Percentiles rank a stretch among this genome's conserved stretches.
These are phyloP conservation scores for Dolichomitus sp. DNA, from an alignment of 2,888 invertebrate species.

Conservation along the genomic window DNA sequence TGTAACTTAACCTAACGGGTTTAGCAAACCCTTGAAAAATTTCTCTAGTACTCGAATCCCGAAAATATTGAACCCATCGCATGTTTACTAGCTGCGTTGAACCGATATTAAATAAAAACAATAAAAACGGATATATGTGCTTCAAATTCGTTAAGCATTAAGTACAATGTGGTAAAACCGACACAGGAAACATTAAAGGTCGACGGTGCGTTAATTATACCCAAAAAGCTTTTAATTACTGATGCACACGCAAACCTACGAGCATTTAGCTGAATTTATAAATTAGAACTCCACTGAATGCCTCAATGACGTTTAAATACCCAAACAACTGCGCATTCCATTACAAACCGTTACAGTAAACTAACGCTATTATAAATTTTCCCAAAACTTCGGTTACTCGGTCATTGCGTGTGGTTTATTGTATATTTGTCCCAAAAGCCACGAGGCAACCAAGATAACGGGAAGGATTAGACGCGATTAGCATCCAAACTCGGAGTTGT, in stretches of 20 bases:
- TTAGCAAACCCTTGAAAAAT: too few species aligned
- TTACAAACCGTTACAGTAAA: not conserved
- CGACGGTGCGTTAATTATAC: not conserved
- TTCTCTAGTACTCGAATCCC: too few species aligned
- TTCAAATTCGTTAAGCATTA: too few species aligned
- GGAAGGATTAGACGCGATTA: conserved; percentile 65
- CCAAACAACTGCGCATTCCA: not conserved
- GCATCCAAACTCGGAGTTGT: conserved; percentile 62
- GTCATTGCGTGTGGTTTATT: conserved; percentile 29
- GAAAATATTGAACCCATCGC: not conserved
- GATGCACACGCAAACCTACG: not conserved
- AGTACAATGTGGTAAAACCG: too few species aligned
- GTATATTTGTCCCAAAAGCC: conserved; percentile 22
- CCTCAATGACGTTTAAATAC: not conserved
- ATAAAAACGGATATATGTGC: not conserved
- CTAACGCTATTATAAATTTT: conserved; percentile 9
- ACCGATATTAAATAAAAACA: not conserved
- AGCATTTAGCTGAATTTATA: not conserved
- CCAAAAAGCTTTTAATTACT: not conserved
- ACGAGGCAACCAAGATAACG: conserved; percentile 32
- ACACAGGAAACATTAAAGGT: too few species aligned
- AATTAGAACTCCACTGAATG: not conserved
- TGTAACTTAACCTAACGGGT: too few species aligned
- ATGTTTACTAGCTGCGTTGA: not conserved
- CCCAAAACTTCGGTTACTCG: conserved; percentile 1